Evolutionary conservation across 53 echinoderm and acorn worm species (phyloP), one percentile per base, ranked within the genome.

Genomic region (Holothuria leucospilota): DNA sequence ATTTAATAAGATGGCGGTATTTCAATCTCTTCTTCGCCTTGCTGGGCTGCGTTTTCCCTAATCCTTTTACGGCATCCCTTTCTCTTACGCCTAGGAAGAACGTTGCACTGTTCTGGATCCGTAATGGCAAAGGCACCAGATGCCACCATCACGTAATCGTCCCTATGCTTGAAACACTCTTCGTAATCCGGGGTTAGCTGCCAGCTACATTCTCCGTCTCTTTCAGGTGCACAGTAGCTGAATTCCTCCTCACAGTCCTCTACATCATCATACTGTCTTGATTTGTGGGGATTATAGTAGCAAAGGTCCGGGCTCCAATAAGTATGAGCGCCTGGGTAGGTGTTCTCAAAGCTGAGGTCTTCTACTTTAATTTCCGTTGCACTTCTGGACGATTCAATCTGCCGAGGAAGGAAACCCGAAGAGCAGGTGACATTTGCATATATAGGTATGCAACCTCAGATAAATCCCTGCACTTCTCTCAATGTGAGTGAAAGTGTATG

Each of bases 101-200:
- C 34, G 2, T 75, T 13, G 28, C 75, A 75, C 41, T 75, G 75
- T 25, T 49, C n/a, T 75, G 26, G 10, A 52, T 75, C 75, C 14
- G 75, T 75, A 21, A 75, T 75, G 20, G 75, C 75, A 52, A 75
- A 75, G 15, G 23, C 46, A 49, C 75, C 75, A n/a, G 75, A 46
- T 0, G 21, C 3, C 6, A 13, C 52, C 11, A 52, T 21, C 8
- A 75, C 75, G 75, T 23, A 75, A 26, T 46, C 52, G 28, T 75
- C 75, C 12, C 75, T 75, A 1, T 2, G 0, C n/a, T 75, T 49
- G 75, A 75, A 75, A 23, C 75, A 75, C 25, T 75, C 75, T 52
- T 46, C 51, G 53, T 75, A 75, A 0, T 51, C 52, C 24, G 21
- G 24, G 13, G 49, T 49, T 8, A 75, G n/a, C 75, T 75, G 75